These are phyloP conservation scores for Neomorphus geoffroyi DNA, from an alignment of 2,797 vertebrate species.

Conservation along the genomic window DNA sequence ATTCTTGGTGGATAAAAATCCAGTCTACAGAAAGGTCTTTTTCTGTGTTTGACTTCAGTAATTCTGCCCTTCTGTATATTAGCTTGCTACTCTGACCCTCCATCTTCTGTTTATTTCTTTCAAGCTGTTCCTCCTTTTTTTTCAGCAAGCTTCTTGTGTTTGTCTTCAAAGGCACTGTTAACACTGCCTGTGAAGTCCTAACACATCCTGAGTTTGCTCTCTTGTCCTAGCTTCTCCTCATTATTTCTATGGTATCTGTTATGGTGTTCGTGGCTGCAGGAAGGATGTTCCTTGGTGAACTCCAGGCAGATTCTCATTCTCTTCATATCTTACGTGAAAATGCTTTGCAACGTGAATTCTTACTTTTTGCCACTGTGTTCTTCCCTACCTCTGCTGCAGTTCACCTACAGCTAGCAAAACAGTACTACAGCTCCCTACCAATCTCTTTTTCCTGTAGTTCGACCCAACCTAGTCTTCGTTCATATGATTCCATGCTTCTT, in stretches of 20 bases:
- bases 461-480: background rate
- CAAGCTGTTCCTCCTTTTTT: background rate
- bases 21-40: background rate
- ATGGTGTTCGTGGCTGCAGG: accelerated
- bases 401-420: background rate
- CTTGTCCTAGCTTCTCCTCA: background rate
- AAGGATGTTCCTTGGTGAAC: background rate
- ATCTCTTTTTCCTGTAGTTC: background rate
- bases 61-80: background rate
- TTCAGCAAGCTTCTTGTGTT: background rate
- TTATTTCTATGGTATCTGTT: conserved; percentile 1
- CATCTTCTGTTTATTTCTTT: background rate
- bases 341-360: background rate
- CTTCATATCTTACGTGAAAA: background rate
- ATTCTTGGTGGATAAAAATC: background rate
- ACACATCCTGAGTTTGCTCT: background rate
- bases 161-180: background rate
- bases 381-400: background rate
- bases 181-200: background rate
- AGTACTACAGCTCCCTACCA: background rate
- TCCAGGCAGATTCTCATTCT: background rate
- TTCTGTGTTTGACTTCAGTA: background rate
- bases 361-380: background rate
- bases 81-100: background rate
- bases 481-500: background rate